Evolutionary conservation across 2,888 invertebrate species (phyloP), one percentile per base, ranked within the genome.

Genomic region (Parapristionchus giblindavisi): DNA sequence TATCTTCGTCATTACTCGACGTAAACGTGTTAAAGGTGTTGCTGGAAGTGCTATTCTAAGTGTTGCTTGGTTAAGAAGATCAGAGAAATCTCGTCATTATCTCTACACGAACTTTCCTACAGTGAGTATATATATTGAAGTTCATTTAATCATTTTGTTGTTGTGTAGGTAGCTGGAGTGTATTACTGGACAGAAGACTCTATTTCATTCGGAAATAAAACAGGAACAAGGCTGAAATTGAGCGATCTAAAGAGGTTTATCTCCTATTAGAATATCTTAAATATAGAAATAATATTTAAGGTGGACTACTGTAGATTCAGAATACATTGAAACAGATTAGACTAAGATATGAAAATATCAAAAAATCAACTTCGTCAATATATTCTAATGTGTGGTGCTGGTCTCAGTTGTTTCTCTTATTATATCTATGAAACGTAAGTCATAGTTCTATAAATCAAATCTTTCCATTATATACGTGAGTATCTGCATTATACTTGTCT

Each of bases 121-220:
- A 11, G 72, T 72, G 43, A 40, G 60, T 43, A 0, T 36, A 1
- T 52, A 17, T 24, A 54, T 14, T 54, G n/a, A n/a, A 54, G 56
- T 54, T 24, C 5, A n/a, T 24, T 24, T n/a, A n/a, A 54, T n/a
- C n/a, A n/a, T 29, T 61, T 65, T 36, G 4, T 2, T 38, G 2
- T 36, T 21, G 8, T 56, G n/a, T 29, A 72, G 72, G 29, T 29
- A 11, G 76, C 80, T 14, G 58, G 77, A 24, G 40, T 78, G 4
- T 83, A 83, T 73, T 83, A 83, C 65, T 81, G 80, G 80, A 75
- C 79, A 11, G 83, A 83, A 51, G 83, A 83, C 56, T 78, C 80
- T 0, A 78, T 81, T 5, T 81, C 81, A 6, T 81, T 83, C 58
- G 83, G 83, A 48, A 80, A 81, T 65, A 73, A 80, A 1, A 78